Conservation (phyloP, 2,888 invertebrate species). For the Anagyrus pseudococci region DNA sequence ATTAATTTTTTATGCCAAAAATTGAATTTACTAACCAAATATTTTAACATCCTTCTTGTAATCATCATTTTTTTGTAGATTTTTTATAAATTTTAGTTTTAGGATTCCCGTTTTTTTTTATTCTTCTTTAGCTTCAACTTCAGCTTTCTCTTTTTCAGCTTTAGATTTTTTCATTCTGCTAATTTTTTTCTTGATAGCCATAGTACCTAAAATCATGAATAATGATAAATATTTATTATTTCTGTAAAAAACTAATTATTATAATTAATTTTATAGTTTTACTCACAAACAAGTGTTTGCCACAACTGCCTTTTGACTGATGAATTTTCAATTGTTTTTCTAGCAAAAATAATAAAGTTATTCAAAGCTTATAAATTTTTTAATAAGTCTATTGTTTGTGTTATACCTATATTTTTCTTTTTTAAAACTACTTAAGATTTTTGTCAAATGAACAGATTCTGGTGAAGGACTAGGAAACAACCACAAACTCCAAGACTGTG, state of each 20-base stretch:
- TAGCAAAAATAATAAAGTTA: conserved; percentile 8
- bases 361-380: background rate
- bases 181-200: conserved; percentile 35
- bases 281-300: conserved; percentile 36
- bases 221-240: background rate
- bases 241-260: background rate
- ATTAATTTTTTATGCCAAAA: too few relatives aligned
- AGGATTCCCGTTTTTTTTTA: background rate
- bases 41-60: too few relatives aligned
- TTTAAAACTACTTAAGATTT: conserved; percentile 20
- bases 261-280: background rate
- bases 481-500: conserved; percentile 10
- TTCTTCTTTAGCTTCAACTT: background rate
- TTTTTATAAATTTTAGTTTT: too few relatives aligned
- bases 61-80: too few relatives aligned
- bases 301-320: conserved; percentile 29
- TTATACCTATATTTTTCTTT: conserved; percentile 15
- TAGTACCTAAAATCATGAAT: conserved; percentile 24
- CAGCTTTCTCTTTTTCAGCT: conserved; percentile 9
- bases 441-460: conserved; percentile 26
- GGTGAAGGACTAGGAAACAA: conserved; percentile 26
- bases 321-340: conserved; percentile 8
- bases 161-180: conserved; percentile 29
- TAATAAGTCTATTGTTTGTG: background rate
- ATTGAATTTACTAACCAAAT: too few relatives aligned